Evolutionary conservation across 2,888 invertebrate genomes (phyloP).

Genomic region (Nymphalis c-album): DNA sequence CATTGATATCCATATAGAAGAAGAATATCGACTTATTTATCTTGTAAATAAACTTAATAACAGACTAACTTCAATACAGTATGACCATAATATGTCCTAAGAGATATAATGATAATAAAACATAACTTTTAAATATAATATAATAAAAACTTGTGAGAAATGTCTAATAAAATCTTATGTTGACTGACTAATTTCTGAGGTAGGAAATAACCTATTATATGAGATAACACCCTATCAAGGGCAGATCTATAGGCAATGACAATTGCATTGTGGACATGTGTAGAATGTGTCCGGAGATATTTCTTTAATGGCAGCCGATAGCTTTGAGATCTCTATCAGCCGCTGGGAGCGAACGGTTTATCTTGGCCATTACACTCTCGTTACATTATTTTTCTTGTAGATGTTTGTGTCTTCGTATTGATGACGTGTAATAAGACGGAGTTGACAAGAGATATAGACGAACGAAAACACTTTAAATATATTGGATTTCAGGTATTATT

Average conservation of each 20-base stretch:
- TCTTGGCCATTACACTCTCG: conserved; percentile 25
- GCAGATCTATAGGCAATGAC: conserved; percentile 7
- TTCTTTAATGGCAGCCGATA: conserved; percentile 25
- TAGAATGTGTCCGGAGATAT: conserved; percentile 18
- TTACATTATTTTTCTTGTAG: conserved; percentile 14
- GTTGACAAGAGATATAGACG: no score
- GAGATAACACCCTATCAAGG: neutral
- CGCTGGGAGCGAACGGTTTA: conserved; percentile 15
- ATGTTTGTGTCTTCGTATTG: neutral
- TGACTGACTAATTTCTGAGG: neutral
- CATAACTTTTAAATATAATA: no score
- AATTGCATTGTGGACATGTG: conserved; percentile 31
- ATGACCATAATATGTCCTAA: no score
- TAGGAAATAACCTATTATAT: neutral
- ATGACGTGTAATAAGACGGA: neutral
- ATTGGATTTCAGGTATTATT: no score
- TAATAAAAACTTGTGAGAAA: no score
- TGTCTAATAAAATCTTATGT: no score
- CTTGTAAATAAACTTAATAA: no score
- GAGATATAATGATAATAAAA: no score
- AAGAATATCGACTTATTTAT: no score
- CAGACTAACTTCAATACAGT: no score
- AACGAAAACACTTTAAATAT: no score
- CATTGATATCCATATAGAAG: no score
- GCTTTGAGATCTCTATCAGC: conserved; percentile 30